Base-by-base conservation (phyloP, 2,113 vertebrate genomes). In the Equus quagga region DNA sequence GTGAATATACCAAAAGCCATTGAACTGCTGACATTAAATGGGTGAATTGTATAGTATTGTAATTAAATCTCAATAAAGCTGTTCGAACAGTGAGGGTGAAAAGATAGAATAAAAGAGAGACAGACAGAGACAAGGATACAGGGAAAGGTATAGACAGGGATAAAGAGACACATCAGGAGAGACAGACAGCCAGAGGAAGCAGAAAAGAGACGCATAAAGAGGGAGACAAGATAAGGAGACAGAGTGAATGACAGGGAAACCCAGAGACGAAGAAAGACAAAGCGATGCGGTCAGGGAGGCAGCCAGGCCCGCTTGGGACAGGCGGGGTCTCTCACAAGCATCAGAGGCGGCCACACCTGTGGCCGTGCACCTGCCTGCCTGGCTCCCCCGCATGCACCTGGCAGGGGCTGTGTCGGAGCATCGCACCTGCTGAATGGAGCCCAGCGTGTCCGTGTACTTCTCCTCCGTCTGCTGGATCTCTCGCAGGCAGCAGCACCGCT, bases 381-480 rank as follows among this genome's bases (percentile, higher is more conserved):
- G 6, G 84, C 51, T 72, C 58, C 70, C 1, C 0, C 21, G 11
- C 79, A 54, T 41, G n/a, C 21, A 1, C 80, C 73, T 1, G 33
- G 21, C 14, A 8, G 24, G 6, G 33, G 72, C 12, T 1, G 11
- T 7, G 10, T 2, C 4, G 0, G n/a, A 4, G 31, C 1, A 0
- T 3, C 75, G 3, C 98, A 99, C 99, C 99, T 99, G 99, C 97
- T 99, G 98, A 97, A 99, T 99, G 33, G 99, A 99, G 95, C 99
- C 98, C 97, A 99, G 98, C 6, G 99, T 99, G 56, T 99, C 99
- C 0, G 99, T 98, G 97, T 99, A 99, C 81, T 99, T 99, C 98
- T 99, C 99, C 94, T 99, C 99, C 0, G 99, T 99, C 98, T 99
- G 99, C 85, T 98, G 97, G 97, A 99, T 98, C 97, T 99, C 99